These are phyloP conservation scores for Drosophila pandora DNA, from an alignment of 1,140 invertebrate genomes.

Conservation along the genomic window DNA sequence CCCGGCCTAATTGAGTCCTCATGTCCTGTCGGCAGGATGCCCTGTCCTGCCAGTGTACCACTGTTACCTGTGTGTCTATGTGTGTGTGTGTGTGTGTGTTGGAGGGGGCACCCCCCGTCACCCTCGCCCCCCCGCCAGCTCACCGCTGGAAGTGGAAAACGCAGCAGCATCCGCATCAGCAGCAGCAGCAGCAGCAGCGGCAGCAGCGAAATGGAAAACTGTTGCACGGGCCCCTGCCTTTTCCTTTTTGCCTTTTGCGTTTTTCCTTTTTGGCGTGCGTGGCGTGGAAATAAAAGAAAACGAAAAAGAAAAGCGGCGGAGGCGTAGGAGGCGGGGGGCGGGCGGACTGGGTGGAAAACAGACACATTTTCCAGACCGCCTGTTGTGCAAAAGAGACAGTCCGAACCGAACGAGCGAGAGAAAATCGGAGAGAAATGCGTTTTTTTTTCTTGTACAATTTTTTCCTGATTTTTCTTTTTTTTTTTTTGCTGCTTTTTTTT, in stretches of 20 bases:
- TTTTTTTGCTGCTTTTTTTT: constrained; percentile 26
- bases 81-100: not conserved
- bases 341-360: constrained; percentile 12
- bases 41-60: not conserved
- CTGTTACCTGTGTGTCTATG: not conserved
- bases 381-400: constrained; percentile 22
- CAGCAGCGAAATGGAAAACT: constrained; percentile 24
- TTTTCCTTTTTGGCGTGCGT: constrained; percentile 38
- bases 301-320: constrained; percentile 6
- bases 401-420: constrained; percentile 1
- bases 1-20: constrained; percentile 52
- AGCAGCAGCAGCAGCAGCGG: not conserved
- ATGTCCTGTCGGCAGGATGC: constrained; percentile 46
- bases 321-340: too few relatives aligned
- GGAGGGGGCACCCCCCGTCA: constrained; percentile 8
- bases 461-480: constrained; percentile 8
- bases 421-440: constrained; percentile 9
- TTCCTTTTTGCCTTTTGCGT: constrained; percentile 5
- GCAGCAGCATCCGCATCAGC: not conserved
- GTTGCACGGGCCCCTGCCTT: constrained; percentile 26
- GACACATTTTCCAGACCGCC: constrained; percentile 59
- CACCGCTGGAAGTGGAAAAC: constrained; percentile 38
- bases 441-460: constrained; percentile 26
- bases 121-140: constrained; percentile 8
- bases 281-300: constrained; percentile 12